phyloP scores from a whole-genome alignment of 1,140 invertebrate species.

The Schlechtendalia chinensis region DNA sequence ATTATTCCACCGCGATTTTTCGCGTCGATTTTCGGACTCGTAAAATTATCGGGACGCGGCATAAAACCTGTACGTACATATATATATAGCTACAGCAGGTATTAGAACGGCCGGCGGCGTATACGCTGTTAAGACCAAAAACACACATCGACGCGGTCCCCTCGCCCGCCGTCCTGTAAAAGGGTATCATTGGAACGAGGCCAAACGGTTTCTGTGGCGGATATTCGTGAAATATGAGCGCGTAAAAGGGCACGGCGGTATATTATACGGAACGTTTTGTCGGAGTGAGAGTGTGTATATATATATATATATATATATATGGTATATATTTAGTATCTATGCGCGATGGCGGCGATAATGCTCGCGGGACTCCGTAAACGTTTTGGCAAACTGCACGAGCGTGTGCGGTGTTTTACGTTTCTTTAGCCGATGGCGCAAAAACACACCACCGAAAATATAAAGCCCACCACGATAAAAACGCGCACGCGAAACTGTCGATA shows the following conservation, averaged over 20 bases:
- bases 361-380: slow-evolving; percentile 18
- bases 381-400: slow-evolving; percentile 33
- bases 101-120: background rate
- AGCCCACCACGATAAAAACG: no score
- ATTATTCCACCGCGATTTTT: no score
- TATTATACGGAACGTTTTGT: slow-evolving; percentile 21
- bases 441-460: background rate
- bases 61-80: background rate
- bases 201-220: slow-evolving; percentile 42
- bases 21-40: no score
- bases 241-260: slow-evolving; percentile 21
- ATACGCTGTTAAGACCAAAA: slow-evolving; percentile 9
- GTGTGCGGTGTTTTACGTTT: background rate
- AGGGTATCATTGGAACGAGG: slow-evolving; percentile 30
- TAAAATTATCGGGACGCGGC: no score
- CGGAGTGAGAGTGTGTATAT: background rate
- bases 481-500: no score
- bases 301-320: background rate
- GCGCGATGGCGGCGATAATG: slow-evolving; percentile 4
- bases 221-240: slow-evolving; percentile 46
- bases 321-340: background rate
- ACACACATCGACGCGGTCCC: background rate
- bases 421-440: background rate
- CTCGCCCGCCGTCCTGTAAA: background rate
- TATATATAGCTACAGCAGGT: background rate